phyloP scores from a whole-genome alignment of 2,797 vertebrate genomes.

The Chaunax sp. region DNA sequence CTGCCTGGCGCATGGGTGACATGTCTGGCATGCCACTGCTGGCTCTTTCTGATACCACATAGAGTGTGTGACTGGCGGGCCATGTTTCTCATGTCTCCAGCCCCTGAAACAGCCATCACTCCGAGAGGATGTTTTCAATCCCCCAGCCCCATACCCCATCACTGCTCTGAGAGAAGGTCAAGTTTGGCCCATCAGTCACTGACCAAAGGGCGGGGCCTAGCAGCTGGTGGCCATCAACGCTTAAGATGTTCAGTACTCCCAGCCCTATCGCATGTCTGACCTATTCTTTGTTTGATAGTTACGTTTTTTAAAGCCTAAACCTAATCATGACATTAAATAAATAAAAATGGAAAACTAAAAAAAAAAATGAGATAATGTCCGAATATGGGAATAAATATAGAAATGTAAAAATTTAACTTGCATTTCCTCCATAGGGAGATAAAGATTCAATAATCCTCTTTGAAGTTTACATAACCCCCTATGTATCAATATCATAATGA shows the following conservation, averaged over 20 bases:
- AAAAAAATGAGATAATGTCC: not conserved
- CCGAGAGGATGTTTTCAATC: conserved; percentile 86
- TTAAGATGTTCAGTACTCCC: conserved; percentile 67
- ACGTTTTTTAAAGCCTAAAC: not conserved
- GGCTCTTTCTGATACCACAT: conserved; percentile 79
- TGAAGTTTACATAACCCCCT: not conserved
- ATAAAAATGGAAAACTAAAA: not conserved
- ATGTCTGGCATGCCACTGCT: conserved; percentile 81
- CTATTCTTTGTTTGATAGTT: conserved; percentile 26
- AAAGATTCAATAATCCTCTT: not conserved
- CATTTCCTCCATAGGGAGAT: too few species aligned
- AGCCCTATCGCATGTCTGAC: conserved; percentile 37
- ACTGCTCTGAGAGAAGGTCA: conserved; percentile 83
- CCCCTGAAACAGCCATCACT: conserved; percentile 83
- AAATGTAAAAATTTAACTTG: too few species aligned
- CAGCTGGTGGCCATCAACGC: conserved; percentile 80
- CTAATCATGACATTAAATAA: not conserved
- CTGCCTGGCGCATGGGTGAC: conserved; percentile 80
- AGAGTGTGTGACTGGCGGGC: conserved; percentile 78
- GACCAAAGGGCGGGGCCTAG: conserved; percentile 78
- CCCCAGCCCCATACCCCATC: conserved; percentile 48
- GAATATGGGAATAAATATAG: too few species aligned
- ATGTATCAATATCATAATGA: not conserved
- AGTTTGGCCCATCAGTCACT: conserved; percentile 86
- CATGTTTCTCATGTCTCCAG: conserved; percentile 81